A percentile compares a stretch with the other conserved stretches of the same genome.
These are phyloP conservation scores for Raja brachyura DNA, from an alignment of 2,113 vertebrate genomes.

Conservation along the genomic window DNA sequence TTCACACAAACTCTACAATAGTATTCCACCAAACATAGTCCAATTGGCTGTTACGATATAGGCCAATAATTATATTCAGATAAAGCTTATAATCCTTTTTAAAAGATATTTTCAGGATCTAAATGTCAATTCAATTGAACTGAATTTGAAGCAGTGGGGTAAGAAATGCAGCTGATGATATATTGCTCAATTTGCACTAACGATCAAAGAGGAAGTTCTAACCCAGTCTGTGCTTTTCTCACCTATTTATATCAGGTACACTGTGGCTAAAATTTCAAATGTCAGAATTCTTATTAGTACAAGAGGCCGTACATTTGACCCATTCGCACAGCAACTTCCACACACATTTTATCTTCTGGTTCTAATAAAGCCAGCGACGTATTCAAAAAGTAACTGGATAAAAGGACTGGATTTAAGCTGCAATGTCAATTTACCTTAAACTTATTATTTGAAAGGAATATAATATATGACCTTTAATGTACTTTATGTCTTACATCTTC, in stretches of 20 bases:
- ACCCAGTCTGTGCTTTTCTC: neutral
- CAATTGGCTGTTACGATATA: neutral
- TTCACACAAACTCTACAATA: neutral
- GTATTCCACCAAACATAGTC: neutral
- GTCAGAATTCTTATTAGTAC: neutral
- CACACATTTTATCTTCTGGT: neutral
- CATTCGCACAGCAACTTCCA: neutral
- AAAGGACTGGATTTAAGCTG: neutral
- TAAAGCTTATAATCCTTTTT: neutral
- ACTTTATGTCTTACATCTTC: neutral
- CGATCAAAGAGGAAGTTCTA: too few species aligned
- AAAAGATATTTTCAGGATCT: neutral
- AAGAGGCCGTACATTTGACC: neutral
- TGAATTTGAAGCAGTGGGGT: too few species aligned
- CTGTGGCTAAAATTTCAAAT: neutral
- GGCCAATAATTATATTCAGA: neutral
- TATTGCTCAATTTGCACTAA: too few species aligned
- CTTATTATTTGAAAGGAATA: neutral
- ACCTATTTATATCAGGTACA: neutral
- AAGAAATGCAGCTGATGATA: too few species aligned
- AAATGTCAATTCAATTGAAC: neutral
- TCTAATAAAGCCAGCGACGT: neutral
- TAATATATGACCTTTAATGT: neutral
- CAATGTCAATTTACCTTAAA: neutral
- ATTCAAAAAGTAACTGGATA: neutral